A percentile compares a stretch with the other conserved stretches of the same genome.
phyloP scores from a whole-genome alignment of 1,140 invertebrate genomes.

The Neodiprion pinetum region DNA sequence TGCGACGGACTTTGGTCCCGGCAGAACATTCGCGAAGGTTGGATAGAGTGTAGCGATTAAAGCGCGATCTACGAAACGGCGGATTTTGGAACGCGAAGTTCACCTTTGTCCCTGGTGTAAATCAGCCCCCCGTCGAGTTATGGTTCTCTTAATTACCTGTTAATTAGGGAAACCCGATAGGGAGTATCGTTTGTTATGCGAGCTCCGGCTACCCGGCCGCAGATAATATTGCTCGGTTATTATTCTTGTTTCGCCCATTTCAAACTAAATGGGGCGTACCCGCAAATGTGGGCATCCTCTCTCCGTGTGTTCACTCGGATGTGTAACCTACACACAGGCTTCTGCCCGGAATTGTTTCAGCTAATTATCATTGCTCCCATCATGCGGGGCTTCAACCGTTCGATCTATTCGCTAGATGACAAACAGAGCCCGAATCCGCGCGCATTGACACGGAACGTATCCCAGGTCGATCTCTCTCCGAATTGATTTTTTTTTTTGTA shows the following conservation, averaged over 20 bases:
- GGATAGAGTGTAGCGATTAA: too few relatives aligned
- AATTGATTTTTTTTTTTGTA: too few relatives aligned
- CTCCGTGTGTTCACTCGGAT: background rate
- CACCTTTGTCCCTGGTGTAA: background rate
- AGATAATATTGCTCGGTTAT: conserved; percentile 8
- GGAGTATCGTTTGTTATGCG: background rate
- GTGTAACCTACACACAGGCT: background rate
- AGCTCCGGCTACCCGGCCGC: background rate
- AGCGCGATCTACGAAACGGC: too few relatives aligned
- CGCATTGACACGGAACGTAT: too few relatives aligned
- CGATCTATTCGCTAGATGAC: background rate
- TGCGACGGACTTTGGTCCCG: too few relatives aligned
- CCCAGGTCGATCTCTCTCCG: too few relatives aligned
- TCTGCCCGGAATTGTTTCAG: background rate
- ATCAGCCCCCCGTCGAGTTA: background rate
- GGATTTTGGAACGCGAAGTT: background rate
- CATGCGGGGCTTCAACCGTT: background rate
- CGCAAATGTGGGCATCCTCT: background rate
- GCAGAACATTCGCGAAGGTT: too few relatives aligned
- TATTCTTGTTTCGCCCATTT: conserved; percentile 4
- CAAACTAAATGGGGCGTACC: background rate
- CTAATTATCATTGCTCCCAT: background rate
- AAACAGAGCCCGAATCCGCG: too few relatives aligned
- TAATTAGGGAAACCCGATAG: conserved; percentile 7
- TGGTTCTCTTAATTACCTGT: conserved; percentile 5